Conservation (phyloP, 2,888 invertebrate species). For the Gonocerus acuteangulatus region DNA sequence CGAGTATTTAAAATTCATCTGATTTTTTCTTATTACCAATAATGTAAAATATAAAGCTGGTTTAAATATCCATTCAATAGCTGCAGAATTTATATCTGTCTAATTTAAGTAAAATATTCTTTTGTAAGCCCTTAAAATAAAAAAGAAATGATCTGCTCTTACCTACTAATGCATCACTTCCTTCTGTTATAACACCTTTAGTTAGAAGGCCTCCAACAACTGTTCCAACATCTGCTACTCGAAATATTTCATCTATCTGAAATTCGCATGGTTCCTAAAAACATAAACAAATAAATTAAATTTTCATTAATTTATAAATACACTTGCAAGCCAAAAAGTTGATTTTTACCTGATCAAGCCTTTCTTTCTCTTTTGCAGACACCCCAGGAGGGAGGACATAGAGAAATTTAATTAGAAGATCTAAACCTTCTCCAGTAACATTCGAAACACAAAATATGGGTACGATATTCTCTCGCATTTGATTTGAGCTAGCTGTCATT, state of each 20-base stretch:
- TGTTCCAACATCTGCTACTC: conserved; percentile 72
- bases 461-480: conserved; percentile 55
- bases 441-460: conserved; percentile 86
- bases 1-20: too few species aligned
- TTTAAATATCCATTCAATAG: too few species aligned
- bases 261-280: conserved; percentile 67
- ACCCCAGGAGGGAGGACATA: conserved; percentile 68
- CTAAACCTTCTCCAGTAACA: conserved; percentile 78
- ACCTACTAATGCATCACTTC: conserved; percentile 67
- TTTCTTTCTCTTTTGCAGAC: conserved; percentile 57
- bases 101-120: too few species aligned
- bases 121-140: too few species aligned
- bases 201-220: conserved; percentile 78
- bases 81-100: too few species aligned
- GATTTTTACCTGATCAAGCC: conserved; percentile 53
- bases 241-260: conserved; percentile 90
- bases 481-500: conserved; percentile 63
- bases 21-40: too few species aligned
- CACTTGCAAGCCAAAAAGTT: background rate
- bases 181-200: conserved; percentile 78
- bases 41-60: too few species aligned
- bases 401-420: conserved; percentile 75
- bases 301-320: background rate
- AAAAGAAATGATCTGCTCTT: conserved; percentile 7
- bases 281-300: conserved; percentile 27